These are phyloP conservation scores for Pachyseris speciosa DNA, from an alignment of 64 coral and sea anemone genomes.

Conservation along the genomic window DNA sequence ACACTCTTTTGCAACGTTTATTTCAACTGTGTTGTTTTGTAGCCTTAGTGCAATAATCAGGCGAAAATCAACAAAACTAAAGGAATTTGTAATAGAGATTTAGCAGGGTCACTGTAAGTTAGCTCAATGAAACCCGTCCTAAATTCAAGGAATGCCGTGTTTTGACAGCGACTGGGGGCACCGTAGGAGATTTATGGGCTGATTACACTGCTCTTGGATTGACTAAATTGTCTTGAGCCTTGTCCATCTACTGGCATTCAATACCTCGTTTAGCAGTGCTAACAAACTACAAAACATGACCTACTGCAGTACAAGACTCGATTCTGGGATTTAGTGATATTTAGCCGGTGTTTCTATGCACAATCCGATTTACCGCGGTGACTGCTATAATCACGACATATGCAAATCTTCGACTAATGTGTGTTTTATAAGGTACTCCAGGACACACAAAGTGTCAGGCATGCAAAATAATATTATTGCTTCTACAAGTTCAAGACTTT, in stretches of 20 bases:
- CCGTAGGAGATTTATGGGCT: too few species aligned
- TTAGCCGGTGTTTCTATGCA: too few species aligned
- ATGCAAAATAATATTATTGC: not conserved
- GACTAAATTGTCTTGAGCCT: not conserved
- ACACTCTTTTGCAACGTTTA: not conserved
- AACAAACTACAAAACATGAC: too few species aligned
- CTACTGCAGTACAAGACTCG: too few species aligned
- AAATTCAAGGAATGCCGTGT: not conserved
- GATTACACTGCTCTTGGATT: too few species aligned
- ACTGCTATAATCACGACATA: too few species aligned
- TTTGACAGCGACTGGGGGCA: too few species aligned
- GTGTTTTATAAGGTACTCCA: too few species aligned
- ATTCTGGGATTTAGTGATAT: too few species aligned
- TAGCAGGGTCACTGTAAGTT: not conserved
- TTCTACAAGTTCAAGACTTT: too few species aligned
- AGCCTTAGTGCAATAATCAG: not conserved
- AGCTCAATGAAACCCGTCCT: not conserved
- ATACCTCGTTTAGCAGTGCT: not conserved
- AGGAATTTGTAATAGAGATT: not conserved
- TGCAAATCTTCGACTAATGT: too few species aligned
- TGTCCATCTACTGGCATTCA: not conserved
- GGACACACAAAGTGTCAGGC: not conserved
- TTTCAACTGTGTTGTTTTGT: not conserved
- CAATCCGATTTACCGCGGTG: too few species aligned
- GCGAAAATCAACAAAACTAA: not conserved